Conservation (phyloP, 1,140 invertebrate genomes). For the Sipha flava region DNA sequence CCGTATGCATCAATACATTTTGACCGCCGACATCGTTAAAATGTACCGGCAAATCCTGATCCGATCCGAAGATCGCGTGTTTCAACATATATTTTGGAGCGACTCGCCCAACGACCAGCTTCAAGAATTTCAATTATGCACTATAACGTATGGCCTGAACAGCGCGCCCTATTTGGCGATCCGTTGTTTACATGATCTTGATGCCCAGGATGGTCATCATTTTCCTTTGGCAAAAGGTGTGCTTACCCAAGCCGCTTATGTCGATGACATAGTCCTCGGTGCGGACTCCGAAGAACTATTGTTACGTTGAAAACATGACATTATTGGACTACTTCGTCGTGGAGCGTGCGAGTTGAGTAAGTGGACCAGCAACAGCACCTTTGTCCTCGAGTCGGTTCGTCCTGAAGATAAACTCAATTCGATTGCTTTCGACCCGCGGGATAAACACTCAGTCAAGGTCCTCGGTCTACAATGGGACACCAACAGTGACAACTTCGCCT, state of each 20-base stretch:
- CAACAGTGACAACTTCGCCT: background rate
- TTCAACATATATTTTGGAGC: slow-evolving; percentile 44
- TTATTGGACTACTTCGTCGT: background rate
- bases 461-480: background rate
- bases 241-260: no score
- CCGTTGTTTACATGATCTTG: background rate
- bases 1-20: no score
- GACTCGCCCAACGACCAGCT: background rate
- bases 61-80: slow-evolving; percentile 34
- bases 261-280: background rate
- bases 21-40: no score
- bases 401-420: background rate
- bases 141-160: background rate
- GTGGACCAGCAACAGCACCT: background rate
- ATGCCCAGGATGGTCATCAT: background rate
- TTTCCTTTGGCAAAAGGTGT: no score
- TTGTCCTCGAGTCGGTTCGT: slow-evolving; percentile 9
- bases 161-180: background rate
- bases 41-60: slow-evolving; percentile 34
- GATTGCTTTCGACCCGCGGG: background rate
- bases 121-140: background rate
- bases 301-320: no score
- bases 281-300: background rate
- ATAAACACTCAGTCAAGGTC: background rate
- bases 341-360: background rate